These are phyloP conservation scores for Sycophila texana DNA, from an alignment of 2,888 invertebrate genomes.

Conservation along the genomic window DNA sequence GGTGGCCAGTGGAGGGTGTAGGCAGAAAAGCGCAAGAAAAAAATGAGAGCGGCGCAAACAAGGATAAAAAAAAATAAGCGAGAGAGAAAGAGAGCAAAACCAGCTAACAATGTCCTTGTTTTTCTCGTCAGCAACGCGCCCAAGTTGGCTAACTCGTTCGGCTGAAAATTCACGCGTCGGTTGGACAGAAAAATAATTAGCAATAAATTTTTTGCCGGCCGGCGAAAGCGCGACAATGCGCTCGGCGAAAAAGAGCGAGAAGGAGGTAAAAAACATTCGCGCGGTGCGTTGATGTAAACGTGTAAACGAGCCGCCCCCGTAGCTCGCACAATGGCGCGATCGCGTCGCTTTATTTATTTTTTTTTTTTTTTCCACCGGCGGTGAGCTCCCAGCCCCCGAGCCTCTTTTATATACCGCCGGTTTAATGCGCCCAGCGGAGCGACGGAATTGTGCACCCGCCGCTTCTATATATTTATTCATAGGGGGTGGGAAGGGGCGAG, in stretches of 20 bases:
- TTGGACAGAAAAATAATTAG: constrained; percentile 69
- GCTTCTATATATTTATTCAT: constrained; percentile 54
- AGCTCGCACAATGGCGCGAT: constrained; percentile 50
- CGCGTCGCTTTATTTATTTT: constrained; percentile 30
- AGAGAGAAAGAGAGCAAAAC: background rate
- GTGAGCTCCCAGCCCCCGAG: background rate
- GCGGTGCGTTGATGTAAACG: constrained; percentile 23
- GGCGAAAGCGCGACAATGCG: constrained; percentile 21
- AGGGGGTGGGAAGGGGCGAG: constrained; percentile 49
- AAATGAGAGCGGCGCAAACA: background rate
- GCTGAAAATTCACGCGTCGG: constrained; percentile 19
- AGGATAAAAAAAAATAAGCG: background rate
- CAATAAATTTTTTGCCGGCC: constrained; percentile 67
- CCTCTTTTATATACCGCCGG: constrained; percentile 38
- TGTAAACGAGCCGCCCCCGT: constrained; percentile 27
- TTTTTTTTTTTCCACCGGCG: constrained; percentile 8
- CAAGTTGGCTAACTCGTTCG: background rate
- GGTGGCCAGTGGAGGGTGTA: too few species aligned
- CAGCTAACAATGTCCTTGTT: constrained; percentile 35
- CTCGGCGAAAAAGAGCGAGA: background rate
- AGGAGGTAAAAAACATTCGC: background rate
- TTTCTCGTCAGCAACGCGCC: constrained; percentile 38
- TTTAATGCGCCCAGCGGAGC: constrained; percentile 16
- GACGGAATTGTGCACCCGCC: background rate
- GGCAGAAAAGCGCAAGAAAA: background rate